Base-by-base conservation (phyloP, 2,888 invertebrate species). In the Phortica magna region DNA sequence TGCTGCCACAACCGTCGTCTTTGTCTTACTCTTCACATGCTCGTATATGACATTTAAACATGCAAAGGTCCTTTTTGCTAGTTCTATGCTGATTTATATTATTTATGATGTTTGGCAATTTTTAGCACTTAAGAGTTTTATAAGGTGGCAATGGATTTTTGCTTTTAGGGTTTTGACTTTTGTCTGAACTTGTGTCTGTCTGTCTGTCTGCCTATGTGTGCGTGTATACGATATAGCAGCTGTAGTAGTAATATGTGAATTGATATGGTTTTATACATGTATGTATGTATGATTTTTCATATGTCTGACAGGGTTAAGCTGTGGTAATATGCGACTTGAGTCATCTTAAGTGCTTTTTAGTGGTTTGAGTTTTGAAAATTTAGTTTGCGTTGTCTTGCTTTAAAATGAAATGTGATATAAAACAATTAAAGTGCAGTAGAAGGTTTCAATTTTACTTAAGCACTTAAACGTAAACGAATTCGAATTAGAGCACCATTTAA, bases 91-190 rank as follows among this genome's bases (percentile, higher is more conserved):
- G 85, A 85, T 85, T 85, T 85, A 85, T 85, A 85, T 85, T 88
- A 87, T 85, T 85, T 88, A 88, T 88, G 85, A 85, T 85, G 88
- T 85, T 88, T 83, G 80, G 85, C 88, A 80, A 85, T 85, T 85
- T 88, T 83, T 81, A 88, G 85, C 88, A 87, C 85, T 87, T 82
- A 55, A 71, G 70, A 48, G 31, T 64, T 71, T 71, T 71, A 68
- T 68, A 68, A 68, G 68, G 68, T 68, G 68, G 68, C 68, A 68
- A 68, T 43, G 68, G 68, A 68, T 43, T 68, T 64, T 31, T 64
- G 59, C 59, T 48, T 14, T 48, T 48, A 48, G 48, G 48, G 48
- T 9, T 48, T 48, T 48, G 31, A 48, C 48, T 48, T 48, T 48
- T 48, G 48, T 48, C 48, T 48, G 48, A 48, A 48, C 10, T 9